Percentiles rank a stretch among this genome's conserved stretches.
Conservation (phyloP, 2,113 vertebrate genomes). For the Pyxicephalus adspersus region DNA sequence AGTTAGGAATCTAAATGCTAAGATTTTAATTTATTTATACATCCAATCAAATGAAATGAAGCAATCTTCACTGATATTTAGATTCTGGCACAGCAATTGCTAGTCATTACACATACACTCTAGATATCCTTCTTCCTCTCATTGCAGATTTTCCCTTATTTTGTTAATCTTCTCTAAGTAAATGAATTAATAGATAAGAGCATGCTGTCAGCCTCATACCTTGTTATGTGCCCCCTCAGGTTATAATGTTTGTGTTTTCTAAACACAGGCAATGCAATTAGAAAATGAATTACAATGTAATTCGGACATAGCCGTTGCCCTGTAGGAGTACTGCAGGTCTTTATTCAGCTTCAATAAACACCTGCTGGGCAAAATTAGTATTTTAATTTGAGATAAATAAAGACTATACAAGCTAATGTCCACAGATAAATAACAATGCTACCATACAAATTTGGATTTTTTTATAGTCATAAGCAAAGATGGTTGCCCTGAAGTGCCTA, state of each 20-base stretch:
- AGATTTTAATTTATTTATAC: neutral
- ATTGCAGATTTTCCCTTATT: constrained; percentile 45
- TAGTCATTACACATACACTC: constrained; percentile 47
- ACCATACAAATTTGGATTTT: constrained; percentile 61
- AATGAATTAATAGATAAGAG: constrained; percentile 74
- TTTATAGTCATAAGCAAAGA: constrained; percentile 59
- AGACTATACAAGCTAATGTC: constrained; percentile 69
- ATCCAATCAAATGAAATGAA: neutral
- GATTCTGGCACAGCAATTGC: neutral
- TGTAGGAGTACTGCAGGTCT: constrained; percentile 62
- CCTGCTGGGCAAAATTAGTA: constrained; percentile 72
- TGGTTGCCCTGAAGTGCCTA: constrained; percentile 52
- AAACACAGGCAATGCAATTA: constrained; percentile 64
- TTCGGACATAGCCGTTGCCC: constrained; percentile 65
- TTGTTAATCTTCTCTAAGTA: constrained; percentile 61
- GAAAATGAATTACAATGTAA: constrained; percentile 63
- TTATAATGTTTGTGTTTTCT: constrained; percentile 66
- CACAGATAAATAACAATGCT: constrained; percentile 72
- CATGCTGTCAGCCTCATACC: constrained; percentile 67
- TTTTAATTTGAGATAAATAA: constrained; percentile 77
- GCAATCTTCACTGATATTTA: neutral
- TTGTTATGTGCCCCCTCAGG: constrained; percentile 67
- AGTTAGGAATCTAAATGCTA: neutral
- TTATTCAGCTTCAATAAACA: constrained; percentile 59
- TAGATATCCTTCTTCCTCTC: constrained; percentile 59